Conservation (phyloP, 2,113 vertebrate genomes). For the Lycaon pictus region DNA sequence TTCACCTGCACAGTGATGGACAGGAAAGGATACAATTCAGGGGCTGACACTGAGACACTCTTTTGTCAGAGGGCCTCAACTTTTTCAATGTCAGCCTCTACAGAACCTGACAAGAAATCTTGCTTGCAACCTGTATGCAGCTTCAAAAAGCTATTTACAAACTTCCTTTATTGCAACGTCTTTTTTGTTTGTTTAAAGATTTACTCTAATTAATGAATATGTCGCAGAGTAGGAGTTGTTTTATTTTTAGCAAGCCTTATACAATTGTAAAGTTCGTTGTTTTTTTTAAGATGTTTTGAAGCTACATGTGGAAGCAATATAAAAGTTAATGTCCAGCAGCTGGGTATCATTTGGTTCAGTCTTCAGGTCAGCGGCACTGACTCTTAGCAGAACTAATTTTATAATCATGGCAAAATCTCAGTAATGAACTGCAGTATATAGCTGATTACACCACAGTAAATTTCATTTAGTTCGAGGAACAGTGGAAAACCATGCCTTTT, state of each 20-base stretch:
- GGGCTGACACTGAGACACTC: slow-evolving; percentile 93
- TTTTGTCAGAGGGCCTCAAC: slow-evolving; percentile 90
- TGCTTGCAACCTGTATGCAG: slow-evolving; percentile 85
- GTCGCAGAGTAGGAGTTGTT: slow-evolving; percentile 65
- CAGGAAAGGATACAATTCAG: slow-evolving; percentile 97
- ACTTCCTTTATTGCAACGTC: slow-evolving; percentile 54
- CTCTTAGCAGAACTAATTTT: slow-evolving; percentile 79
- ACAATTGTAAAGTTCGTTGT: slow-evolving; percentile 66
- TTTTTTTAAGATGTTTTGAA: slow-evolving; percentile 72
- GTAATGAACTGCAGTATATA: slow-evolving; percentile 66
- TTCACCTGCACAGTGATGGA: slow-evolving; percentile 99
- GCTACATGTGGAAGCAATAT: slow-evolving; percentile 84
- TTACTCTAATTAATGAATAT: slow-evolving; percentile 76
- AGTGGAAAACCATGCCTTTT: slow-evolving; percentile 65
- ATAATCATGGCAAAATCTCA: slow-evolving; percentile 73
- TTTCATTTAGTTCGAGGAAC: slow-evolving; percentile 68
- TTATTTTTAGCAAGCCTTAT: slow-evolving; percentile 74
- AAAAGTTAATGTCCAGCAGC: slow-evolving; percentile 82
- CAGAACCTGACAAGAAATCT: slow-evolving; percentile 90
- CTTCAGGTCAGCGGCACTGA: slow-evolving; percentile 76
- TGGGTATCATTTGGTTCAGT: slow-evolving; percentile 74
- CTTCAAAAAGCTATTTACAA: slow-evolving; percentile 80
- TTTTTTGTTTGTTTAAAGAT: slow-evolving; percentile 49
- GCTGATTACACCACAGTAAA: slow-evolving; percentile 57
- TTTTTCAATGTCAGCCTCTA: slow-evolving; percentile 93